Conservation (phyloP, 2,888 invertebrate genomes). For the Tetranychus truncatus region DNA sequence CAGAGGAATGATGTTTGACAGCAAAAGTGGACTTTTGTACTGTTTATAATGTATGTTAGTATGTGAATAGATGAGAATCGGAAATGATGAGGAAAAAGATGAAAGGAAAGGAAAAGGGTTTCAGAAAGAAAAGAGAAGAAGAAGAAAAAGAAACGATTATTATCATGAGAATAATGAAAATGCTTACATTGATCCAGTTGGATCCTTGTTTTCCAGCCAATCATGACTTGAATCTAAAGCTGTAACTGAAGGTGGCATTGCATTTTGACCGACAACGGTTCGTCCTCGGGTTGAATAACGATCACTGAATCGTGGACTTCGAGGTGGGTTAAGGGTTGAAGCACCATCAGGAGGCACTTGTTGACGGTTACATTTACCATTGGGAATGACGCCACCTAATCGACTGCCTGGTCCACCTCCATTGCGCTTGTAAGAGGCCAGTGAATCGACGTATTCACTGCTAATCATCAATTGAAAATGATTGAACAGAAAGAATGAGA, state of each 20-base stretch:
- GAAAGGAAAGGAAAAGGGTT: neutral
- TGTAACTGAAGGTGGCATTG: neutral
- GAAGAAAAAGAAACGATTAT: neutral
- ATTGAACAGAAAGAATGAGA: neutral
- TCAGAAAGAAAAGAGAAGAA: neutral
- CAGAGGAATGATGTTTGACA: no score
- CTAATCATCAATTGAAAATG: neutral
- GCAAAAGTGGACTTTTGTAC: no score
- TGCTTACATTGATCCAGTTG: slow-evolving; percentile 13
- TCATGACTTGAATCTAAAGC: neutral
- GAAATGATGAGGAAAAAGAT: no score
- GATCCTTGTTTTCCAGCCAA: slow-evolving; percentile 10
- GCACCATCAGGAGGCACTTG: slow-evolving; percentile 28
- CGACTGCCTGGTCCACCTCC: slow-evolving; percentile 13
- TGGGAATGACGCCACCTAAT: neutral
- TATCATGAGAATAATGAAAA: neutral
- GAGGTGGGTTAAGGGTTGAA: slow-evolving; percentile 26
- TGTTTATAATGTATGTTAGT: no score
- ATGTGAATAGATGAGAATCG: no score
- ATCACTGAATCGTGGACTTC: slow-evolving; percentile 22
- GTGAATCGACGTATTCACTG: slow-evolving; percentile 20
- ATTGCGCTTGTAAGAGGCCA: slow-evolving; percentile 20
- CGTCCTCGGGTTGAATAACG: neutral
- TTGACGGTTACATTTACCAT: slow-evolving; percentile 20
- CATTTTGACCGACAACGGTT: neutral